Conservation (phyloP, 2,888 invertebrate genomes). For the Leptura quadrifasciata region DNA sequence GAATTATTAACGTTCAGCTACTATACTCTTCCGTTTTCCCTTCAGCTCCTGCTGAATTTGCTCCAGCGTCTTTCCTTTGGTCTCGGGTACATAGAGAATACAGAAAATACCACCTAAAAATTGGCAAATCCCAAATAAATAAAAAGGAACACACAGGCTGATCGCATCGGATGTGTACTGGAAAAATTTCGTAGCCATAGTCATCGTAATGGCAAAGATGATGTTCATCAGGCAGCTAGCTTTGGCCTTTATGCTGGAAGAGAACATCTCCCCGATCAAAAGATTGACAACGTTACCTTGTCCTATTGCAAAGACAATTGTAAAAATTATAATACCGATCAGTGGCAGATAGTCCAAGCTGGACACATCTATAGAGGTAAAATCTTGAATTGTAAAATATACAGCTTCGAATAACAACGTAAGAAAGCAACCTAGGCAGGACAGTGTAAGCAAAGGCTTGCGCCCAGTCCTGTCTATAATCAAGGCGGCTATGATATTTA, state of each 20-base stretch:
- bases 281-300: slow-evolving; percentile 59
- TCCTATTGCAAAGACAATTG: slow-evolving; percentile 59
- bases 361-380: slow-evolving; percentile 52
- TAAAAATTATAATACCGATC: slow-evolving; percentile 57
- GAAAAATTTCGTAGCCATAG: slow-evolving; percentile 65
- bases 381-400: slow-evolving; percentile 66
- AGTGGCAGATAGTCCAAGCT: slow-evolving; percentile 60
- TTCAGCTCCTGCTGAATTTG: slow-evolving; percentile 68
- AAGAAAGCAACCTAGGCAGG: slow-evolving; percentile 54
- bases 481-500: slow-evolving; percentile 55
- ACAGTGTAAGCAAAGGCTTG: slow-evolving; percentile 59
- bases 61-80: slow-evolving; percentile 68
- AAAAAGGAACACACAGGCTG: slow-evolving; percentile 65
- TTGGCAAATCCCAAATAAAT: slow-evolving; percentile 60
- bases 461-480: slow-evolving; percentile 62
- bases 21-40: slow-evolving; percentile 20
- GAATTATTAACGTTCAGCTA: background rate
- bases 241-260: slow-evolving; percentile 66
- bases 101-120: slow-evolving; percentile 59
- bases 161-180: slow-evolving; percentile 63
- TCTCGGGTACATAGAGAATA: slow-evolving; percentile 65
- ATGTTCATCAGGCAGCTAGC: slow-evolving; percentile 63
- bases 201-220: slow-evolving; percentile 62
- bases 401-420: slow-evolving; percentile 54
- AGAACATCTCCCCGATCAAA: slow-evolving; percentile 63